Evolutionary conservation across 2,888 invertebrate species (phyloP).

Genomic region (Apotomis turbidana): DNA sequence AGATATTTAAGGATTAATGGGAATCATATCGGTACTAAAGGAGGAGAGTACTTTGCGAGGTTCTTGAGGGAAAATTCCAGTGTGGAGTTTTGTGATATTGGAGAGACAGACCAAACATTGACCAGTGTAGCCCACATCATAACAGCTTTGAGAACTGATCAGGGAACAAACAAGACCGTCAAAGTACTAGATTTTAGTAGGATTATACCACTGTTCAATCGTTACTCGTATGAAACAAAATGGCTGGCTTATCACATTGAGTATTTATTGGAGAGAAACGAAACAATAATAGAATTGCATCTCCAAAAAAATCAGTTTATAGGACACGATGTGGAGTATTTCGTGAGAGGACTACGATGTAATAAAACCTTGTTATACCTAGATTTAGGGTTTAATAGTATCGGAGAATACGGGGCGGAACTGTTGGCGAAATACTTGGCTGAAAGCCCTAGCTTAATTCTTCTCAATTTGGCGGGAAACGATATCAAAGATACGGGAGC

Average conservation of each 20-base stretch:
- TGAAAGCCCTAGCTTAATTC: slow-evolving; percentile 74
- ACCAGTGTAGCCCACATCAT: slow-evolving; percentile 82
- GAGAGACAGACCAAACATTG: slow-evolving; percentile 83
- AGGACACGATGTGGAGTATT: slow-evolving; percentile 84
- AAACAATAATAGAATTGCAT: slow-evolving; percentile 80
- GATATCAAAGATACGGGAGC: slow-evolving; percentile 83
- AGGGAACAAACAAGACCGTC: slow-evolving; percentile 63
- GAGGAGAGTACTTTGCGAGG: slow-evolving; percentile 78
- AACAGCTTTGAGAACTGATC: slow-evolving; percentile 72
- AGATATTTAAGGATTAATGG: slow-evolving; percentile 83
- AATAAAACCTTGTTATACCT: slow-evolving; percentile 82
- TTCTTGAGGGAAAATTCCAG: slow-evolving; percentile 74
- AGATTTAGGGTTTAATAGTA: slow-evolving; percentile 84
- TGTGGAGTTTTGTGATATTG: slow-evolving; percentile 81
- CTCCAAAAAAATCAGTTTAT: slow-evolving; percentile 84
- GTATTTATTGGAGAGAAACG: slow-evolving; percentile 67
- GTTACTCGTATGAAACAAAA: slow-evolving; percentile 73
- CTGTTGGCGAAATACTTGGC: slow-evolving; percentile 80
- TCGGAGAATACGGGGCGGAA: slow-evolving; percentile 84
- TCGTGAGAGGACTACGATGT: slow-evolving; percentile 75
- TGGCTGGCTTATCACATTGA: slow-evolving; percentile 81
- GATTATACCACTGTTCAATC: slow-evolving; percentile 65
- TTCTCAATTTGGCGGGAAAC: slow-evolving; percentile 83
- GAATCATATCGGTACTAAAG: slow-evolving; percentile 82
- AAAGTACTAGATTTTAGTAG: slow-evolving; percentile 73